Evolutionary conservation across 2,888 invertebrate genomes (phyloP), one percentile per base, ranked within the genome.

Genomic region (Ferdinandea cuprea): DNA sequence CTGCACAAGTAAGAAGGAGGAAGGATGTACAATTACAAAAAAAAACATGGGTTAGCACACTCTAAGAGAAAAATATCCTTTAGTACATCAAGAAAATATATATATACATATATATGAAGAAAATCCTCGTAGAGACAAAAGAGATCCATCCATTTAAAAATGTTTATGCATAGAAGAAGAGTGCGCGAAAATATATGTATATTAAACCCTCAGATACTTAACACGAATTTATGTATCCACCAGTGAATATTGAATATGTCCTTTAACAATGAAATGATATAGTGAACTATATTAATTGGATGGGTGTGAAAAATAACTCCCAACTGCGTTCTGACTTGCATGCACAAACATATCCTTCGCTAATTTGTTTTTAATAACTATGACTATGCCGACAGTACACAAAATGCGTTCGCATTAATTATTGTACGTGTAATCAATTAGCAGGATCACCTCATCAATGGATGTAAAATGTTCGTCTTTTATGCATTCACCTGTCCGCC

Each of bases 281-380:
- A 9, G 13, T 25, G 13, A 25, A 48, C 21, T 21, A 48, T n/a
- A 46, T 9, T 40, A 44, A 61, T 44, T 54, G 28, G 30, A 56
- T 56, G 11, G n/a, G n/a, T n/a, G 8, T 15, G 28, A 17, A 30
- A 28, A 44, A 25, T 46, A 3, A 13, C 28, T 2, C 1, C 17
- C 48, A 19, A 2, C n/a, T 30, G 5, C 2, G 25, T 15, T 42
- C 40, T 40, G 52, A 40, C 42, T 40, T 25, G 21, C 19, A 40
- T 46, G 4, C 15, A 11, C 17, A 4, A 44, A 8, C 5, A 21
- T n/a, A 28, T 17, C 8, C 40, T 59, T 40, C 19, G 13, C 8
- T 76, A 61, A 77, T 63, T 77, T 46, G 30, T 19, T 63, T 61
- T 63, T 35, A 71, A 77, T 69, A 52, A 46, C 61, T 21, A 3